Percentiles rank a stretch among this genome's conserved stretches.
These are phyloP conservation scores for Ammodytes marinus DNA, from an alignment of 2,113 vertebrate species.

Conservation along the genomic window DNA sequence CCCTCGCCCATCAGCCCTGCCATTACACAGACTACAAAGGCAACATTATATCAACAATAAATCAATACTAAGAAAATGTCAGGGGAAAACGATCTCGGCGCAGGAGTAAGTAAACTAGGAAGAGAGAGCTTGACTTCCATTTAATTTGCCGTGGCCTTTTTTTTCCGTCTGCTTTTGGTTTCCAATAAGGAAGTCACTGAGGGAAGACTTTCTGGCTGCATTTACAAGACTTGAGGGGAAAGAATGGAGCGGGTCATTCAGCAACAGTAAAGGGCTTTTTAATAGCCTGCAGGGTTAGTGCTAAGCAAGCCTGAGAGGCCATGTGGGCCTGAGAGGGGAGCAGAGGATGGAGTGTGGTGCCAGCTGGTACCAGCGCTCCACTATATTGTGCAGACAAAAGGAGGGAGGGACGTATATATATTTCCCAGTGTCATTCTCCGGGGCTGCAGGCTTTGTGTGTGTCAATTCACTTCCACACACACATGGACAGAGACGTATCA, in stretches of 20 bases:
- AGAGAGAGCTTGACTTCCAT: conserved; percentile 63
- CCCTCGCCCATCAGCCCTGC: conserved; percentile 29
- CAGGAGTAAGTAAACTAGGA: conserved; percentile 10
- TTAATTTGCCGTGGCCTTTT: conserved; percentile 36
- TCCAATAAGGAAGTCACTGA: conserved; percentile 38
- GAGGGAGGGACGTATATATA: not conserved
- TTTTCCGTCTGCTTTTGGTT: conserved; percentile 15
- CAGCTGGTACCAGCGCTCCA: conserved; percentile 56
- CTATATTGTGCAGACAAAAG: not conserved
- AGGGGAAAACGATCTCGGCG: conserved; percentile 28
- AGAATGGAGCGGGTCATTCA: conserved; percentile 68
- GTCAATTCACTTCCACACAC: not conserved
- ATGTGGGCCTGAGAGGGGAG: conserved; percentile 25
- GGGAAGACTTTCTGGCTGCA: conserved; percentile 42
- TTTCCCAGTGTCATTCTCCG: not conserved
- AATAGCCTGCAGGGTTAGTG: conserved; percentile 59
- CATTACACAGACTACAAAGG: conserved; percentile 16
- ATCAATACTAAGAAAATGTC: conserved; percentile 45
- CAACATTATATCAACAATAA: not conserved
- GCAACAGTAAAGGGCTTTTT: conserved; percentile 60
- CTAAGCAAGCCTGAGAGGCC: conserved; percentile 59
- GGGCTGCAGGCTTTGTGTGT: conserved; percentile 2
- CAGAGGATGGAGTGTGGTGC: conserved; percentile 30
- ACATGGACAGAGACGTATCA: not conserved
- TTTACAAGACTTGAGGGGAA: conserved; percentile 50